Percentiles rank a stretch among this genome's conserved stretches.
These are phyloP conservation scores for Neuroscelio doddi DNA, from an alignment of 2,888 invertebrate species.

Conservation along the genomic window DNA sequence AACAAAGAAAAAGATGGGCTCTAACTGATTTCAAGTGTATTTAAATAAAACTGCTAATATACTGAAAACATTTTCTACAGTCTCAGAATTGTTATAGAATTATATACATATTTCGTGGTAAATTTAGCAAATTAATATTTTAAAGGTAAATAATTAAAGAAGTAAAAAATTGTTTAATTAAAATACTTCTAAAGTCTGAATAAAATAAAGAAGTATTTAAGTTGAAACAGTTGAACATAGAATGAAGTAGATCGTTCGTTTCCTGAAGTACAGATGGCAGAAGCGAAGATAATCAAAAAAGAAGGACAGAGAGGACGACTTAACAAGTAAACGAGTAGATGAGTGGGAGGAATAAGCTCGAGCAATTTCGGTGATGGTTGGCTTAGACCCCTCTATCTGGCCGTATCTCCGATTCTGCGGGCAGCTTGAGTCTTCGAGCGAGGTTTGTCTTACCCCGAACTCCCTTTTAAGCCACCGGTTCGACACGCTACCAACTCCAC, in stretches of 20 bases:
- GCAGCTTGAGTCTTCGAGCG: slow-evolving; percentile 54
- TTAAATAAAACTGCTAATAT: neutral
- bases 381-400: slow-evolving; percentile 55
- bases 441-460: slow-evolving; percentile 32
- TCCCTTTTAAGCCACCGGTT: slow-evolving; percentile 16
- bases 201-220: slow-evolving; percentile 35
- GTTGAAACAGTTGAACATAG: slow-evolving; percentile 37
- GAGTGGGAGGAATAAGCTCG: slow-evolving; percentile 46
- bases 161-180: no score
- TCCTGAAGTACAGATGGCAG: slow-evolving; percentile 33
- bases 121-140: no score
- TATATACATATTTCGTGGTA: no score
- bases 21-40: slow-evolving; percentile 13
- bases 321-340: slow-evolving; percentile 38
- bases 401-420: slow-evolving; percentile 45
- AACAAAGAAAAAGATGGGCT: slow-evolving; percentile 8
- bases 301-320: slow-evolving; percentile 20
- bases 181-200: slow-evolving; percentile 6
- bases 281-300: slow-evolving; percentile 19
- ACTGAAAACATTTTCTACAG: no score
- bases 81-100: no score
- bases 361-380: slow-evolving; percentile 69
- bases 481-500: slow-evolving; percentile 51
- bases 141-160: no score
- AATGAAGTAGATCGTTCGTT: slow-evolving; percentile 40